These are phyloP conservation scores for Trachelipus rathkii DNA, from an alignment of 1,140 invertebrate genomes.

Conservation along the genomic window DNA sequence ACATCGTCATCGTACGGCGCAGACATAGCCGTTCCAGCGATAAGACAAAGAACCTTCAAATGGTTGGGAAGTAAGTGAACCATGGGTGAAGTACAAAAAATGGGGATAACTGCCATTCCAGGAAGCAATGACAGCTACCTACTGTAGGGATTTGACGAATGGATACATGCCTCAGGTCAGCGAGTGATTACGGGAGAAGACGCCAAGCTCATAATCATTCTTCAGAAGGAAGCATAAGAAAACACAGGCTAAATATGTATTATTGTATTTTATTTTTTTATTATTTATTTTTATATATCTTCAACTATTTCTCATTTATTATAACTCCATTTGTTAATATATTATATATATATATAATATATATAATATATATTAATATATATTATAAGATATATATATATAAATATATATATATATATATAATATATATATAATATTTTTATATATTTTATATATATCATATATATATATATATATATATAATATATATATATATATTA, in stretches of 20 bases:
- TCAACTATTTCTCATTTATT: too few relatives aligned
- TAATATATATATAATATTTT: too few relatives aligned
- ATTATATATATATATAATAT: too few relatives aligned
- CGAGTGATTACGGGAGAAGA: slow-evolving; percentile 38
- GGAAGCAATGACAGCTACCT: slow-evolving; percentile 35
- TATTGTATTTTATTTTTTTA: neutral
- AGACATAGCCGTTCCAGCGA: slow-evolving; percentile 38
- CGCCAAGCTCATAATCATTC: slow-evolving; percentile 34
- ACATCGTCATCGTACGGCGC: slow-evolving; percentile 41
- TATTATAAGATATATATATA: too few relatives aligned
- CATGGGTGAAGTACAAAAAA: slow-evolving; percentile 39
- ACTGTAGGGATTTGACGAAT: slow-evolving; percentile 39
- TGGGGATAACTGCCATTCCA: slow-evolving; percentile 30
- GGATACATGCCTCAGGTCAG: slow-evolving; percentile 36
- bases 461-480: too few relatives aligned
- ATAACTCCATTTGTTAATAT: too few relatives aligned
- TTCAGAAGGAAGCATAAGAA: slow-evolving; percentile 42
- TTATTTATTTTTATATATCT: too few relatives aligned
- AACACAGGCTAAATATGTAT: slow-evolving; percentile 45
- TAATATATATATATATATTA: too few relatives aligned
- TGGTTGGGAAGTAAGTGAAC: slow-evolving; percentile 32
- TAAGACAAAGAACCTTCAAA: slow-evolving; percentile 15
- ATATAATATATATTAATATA: too few relatives aligned
- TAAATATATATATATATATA: too few relatives aligned
- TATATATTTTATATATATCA: too few relatives aligned